These are phyloP conservation scores for Petrocephalus microphthalmus DNA, from an alignment of 2,113 vertebrate genomes.

Conservation along the genomic window DNA sequence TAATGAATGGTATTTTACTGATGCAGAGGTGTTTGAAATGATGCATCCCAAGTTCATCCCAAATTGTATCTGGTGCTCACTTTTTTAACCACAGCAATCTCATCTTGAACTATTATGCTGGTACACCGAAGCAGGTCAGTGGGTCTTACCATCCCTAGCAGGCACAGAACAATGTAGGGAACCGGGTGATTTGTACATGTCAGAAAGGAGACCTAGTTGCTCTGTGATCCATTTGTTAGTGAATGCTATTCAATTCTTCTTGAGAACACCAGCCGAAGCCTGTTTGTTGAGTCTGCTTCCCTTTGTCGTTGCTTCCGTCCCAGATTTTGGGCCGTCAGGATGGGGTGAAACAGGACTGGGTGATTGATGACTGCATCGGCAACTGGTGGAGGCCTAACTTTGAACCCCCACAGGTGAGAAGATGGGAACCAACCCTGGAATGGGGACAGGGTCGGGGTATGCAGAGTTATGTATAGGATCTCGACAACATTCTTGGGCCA, in stretches of 20 bases:
- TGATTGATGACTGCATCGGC: constrained; percentile 96
- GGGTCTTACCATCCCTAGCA: no score
- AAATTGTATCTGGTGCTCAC: no score
- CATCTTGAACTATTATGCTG: no score
- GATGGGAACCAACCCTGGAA: neutral
- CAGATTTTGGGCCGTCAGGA: constrained; percentile 95
- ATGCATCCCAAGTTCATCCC: no score
- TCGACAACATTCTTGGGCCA: neutral
- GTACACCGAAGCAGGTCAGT: no score
- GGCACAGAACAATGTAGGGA: no score
- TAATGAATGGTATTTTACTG: no score
- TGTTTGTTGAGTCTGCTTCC: neutral
- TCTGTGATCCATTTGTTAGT: no score
- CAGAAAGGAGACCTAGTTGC: no score
- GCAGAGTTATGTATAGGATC: neutral
- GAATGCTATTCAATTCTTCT: neutral
- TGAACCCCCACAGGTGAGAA: constrained; percentile 87
- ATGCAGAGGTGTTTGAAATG: no score
- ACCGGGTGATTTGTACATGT: no score
- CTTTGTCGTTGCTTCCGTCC: neutral
- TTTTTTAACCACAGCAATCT: no score
- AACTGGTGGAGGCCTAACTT: constrained; percentile 99
- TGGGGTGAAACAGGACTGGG: constrained; percentile 96
- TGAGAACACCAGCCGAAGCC: neutral
- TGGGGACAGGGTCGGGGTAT: neutral